Conservation (phyloP, 2,797 vertebrate genomes). For the Ctenopoma kingsleyae region DNA sequence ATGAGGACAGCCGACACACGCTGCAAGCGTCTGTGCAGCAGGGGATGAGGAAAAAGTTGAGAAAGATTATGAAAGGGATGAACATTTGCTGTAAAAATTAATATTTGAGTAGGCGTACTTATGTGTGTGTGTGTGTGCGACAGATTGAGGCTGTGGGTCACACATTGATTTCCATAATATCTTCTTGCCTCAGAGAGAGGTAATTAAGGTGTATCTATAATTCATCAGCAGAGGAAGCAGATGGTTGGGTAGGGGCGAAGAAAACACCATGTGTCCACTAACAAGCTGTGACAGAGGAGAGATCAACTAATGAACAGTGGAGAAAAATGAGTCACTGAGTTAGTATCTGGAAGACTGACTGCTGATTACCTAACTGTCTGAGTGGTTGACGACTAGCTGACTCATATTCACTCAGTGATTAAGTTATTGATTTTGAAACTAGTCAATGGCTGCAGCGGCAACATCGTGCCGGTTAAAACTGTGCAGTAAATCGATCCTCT, state of each 20-base stretch:
- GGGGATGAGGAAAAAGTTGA: neutral
- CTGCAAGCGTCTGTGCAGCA: neutral
- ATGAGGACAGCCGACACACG: neutral
- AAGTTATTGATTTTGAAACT: neutral
- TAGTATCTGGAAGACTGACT: slow-evolving; percentile 17
- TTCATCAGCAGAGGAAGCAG: slow-evolving; percentile 69
- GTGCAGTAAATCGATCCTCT: neutral
- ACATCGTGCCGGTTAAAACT: neutral
- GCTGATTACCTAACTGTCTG: slow-evolving; percentile 2
- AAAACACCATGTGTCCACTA: slow-evolving; percentile 50
- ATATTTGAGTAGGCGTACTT: slow-evolving; percentile 18
- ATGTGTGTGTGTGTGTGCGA: slow-evolving; percentile 2
- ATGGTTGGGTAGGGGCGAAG: slow-evolving; percentile 28
- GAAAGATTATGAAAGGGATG: neutral
- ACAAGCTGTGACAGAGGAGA: slow-evolving; percentile 54
- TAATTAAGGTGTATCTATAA: slow-evolving; percentile 79
- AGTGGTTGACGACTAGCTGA: slow-evolving; percentile 25
- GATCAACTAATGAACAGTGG: slow-evolving; percentile 28
- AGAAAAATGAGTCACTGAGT: slow-evolving; percentile 16
- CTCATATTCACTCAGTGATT: slow-evolving; percentile 6
- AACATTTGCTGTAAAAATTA: slow-evolving; percentile 21
- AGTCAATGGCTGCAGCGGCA: neutral
- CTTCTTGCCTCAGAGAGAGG: slow-evolving; percentile 37
- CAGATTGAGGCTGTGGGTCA: slow-evolving; percentile 25
- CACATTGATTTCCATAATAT: slow-evolving; percentile 33